Evolutionary conservation across 2,113 vertebrate genomes (phyloP), one percentile per base, ranked within the genome.

Genomic region (Panthera uncia): DNA sequence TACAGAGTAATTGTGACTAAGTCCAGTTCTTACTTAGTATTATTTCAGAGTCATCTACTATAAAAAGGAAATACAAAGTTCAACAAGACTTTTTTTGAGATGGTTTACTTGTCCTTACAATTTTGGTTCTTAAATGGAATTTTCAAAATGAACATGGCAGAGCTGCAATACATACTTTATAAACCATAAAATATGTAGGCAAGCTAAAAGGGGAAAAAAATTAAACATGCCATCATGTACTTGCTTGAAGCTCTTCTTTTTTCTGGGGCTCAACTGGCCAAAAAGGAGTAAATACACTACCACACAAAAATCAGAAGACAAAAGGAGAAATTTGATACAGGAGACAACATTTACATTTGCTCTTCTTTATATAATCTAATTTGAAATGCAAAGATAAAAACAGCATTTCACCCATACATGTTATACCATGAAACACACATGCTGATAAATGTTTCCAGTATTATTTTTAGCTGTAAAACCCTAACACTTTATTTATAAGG

Each of bases 171-270:
- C 98, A 98, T 96, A 98, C 94, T 98, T 98, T 90, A 98, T 98
- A 98, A 98, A 99, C 94, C 97, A 98, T 98, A 99, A 98, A 98
- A 98, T 98, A 98, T 95, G 96, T 99, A 98, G 98, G 97, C 98
- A 99, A 98, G 98, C 98, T 98, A 98, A 92, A 98, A 97, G 98
- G 97, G 98, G 98, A 92, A 99, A 98, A 98, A 98, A 99, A 98
- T 98, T 96, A 99, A 99, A 99, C 99, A 99, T 99, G 99, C 99
- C 99, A 99, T 99, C 98, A 97, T 99, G 99, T 99, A 99, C 99
- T 99, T 99, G 99, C 99, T 99, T 99, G 99, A 98, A 99, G 99
- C 98, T 99, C 99, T 99, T 99, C 99, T 99, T 99, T 99, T 99
- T 99, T 99, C 99, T 99, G 98, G 99, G 99, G 99, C 99, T 99